Evolutionary conservation across 2,113 vertebrate species (phyloP).

Genomic region (Heterochromis multidens): DNA sequence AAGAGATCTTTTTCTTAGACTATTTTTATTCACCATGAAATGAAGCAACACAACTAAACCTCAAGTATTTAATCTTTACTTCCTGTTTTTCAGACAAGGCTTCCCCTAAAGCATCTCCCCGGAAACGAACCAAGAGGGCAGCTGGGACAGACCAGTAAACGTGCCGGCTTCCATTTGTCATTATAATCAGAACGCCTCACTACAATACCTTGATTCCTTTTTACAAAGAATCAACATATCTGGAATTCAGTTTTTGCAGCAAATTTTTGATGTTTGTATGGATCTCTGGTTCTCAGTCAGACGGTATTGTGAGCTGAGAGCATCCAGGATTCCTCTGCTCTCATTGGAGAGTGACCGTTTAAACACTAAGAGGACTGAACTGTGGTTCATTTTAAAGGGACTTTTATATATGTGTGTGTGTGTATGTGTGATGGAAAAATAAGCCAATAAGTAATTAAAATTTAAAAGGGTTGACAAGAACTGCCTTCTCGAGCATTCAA

Average conservation of each 20-base stretch:
- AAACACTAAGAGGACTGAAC: conserved; percentile 24
- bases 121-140: conserved; percentile 74
- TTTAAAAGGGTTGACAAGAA: neutral
- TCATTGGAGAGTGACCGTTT: neutral
- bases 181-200: neutral
- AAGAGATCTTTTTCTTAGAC: neutral
- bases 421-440: neutral
- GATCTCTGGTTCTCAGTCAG: neutral
- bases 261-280: neutral
- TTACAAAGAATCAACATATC: neutral
- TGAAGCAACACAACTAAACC: neutral
- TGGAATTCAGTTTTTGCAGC: neutral
- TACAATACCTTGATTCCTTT: neutral
- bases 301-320: neutral
- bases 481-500: neutral
- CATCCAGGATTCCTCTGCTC: conserved; percentile 3
- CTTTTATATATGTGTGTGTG: neutral
- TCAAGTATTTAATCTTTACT: neutral
- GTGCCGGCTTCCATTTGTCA: neutral
- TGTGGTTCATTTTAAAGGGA: neutral
- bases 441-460: neutral
- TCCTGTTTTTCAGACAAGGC: conserved; percentile 67
- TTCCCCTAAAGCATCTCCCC: conserved; percentile 74
- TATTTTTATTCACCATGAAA: neutral
- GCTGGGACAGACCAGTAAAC: conserved; percentile 71